A percentile compares a stretch with the other conserved stretches of the same genome.
Conservation (phyloP, 2,113 vertebrate species). For the Sakesphorus luctuosus region DNA sequence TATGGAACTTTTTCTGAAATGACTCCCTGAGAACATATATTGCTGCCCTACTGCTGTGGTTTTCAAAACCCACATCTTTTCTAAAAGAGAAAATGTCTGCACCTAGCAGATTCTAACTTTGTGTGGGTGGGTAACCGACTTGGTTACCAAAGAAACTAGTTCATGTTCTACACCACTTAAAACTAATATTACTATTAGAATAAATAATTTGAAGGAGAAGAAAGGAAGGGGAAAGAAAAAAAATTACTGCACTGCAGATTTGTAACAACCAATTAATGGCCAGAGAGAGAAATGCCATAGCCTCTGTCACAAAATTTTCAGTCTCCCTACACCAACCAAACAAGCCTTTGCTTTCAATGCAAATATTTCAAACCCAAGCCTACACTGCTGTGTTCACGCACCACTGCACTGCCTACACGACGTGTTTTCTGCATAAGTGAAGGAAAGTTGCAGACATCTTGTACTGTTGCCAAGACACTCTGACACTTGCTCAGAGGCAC, state of each 20-base stretch:
- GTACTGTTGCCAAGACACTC: constrained; percentile 64
- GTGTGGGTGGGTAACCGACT: constrained; percentile 75
- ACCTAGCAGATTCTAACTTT: constrained; percentile 72
- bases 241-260: constrained; percentile 73
- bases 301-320: constrained; percentile 43
- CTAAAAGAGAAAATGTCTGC: constrained; percentile 70
- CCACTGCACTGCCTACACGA: constrained; percentile 57
- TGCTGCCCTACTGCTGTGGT: constrained; percentile 47
- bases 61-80: constrained; percentile 72
- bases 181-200: constrained; percentile 74
- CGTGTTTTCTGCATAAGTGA: constrained; percentile 38
- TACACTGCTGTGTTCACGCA: constrained; percentile 33
- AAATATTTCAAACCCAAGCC: constrained; percentile 44
- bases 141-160: constrained; percentile 82
- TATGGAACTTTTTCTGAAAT: neutral
- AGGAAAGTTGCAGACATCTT: constrained; percentile 58
- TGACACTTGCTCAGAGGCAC: constrained; percentile 39
- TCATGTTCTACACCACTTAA: constrained; percentile 70
- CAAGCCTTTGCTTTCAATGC: constrained; percentile 35
- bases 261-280: constrained; percentile 76
- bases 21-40: neutral
- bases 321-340: constrained; percentile 16
- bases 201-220: constrained; percentile 64
- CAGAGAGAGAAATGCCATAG: constrained; percentile 61
- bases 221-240: neutral